Conservation (phyloP, 2,797 vertebrate genomes). For the Gallinago stenura region DNA sequence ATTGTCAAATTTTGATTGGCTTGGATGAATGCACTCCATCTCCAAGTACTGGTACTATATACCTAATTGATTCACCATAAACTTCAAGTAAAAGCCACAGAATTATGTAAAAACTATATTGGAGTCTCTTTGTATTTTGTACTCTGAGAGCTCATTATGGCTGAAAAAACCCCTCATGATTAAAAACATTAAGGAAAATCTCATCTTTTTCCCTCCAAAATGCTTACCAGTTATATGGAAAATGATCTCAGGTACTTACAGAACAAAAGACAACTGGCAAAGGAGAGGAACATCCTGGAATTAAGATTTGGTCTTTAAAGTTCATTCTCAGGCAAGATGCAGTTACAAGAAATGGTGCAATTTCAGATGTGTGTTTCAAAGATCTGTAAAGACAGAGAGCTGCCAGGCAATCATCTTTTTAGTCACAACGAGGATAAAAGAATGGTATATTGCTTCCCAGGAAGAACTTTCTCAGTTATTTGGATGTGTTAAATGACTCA, state of each 20-base stretch:
- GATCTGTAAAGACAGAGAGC: neutral
- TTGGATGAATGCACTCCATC: neutral
- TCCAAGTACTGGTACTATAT: neutral
- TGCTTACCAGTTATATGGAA: neutral
- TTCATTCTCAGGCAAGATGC: neutral
- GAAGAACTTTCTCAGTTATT: neutral
- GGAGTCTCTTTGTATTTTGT: neutral
- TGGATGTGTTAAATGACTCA: neutral
- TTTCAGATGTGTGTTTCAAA: conserved; percentile 10
- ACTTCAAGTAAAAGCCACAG: neutral
- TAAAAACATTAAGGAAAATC: neutral
- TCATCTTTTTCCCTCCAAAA: neutral
- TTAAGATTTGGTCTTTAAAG: neutral
- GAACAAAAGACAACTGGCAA: neutral
- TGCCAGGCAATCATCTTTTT: neutral
- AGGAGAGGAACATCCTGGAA: neutral
- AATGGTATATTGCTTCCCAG: neutral
- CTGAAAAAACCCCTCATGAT: neutral
- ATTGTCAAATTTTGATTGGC: neutral
- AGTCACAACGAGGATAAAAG: neutral
- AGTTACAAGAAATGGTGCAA: neutral
- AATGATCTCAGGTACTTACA: neutral
- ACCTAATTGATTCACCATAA: neutral
- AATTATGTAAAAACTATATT: neutral
- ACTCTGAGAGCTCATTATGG: neutral